Percentiles rank a stretch among this genome's conserved stretches.
These are phyloP conservation scores for Phragmatobia fuliginosa DNA, from an alignment of 2,888 invertebrate genomes.

Conservation along the genomic window DNA sequence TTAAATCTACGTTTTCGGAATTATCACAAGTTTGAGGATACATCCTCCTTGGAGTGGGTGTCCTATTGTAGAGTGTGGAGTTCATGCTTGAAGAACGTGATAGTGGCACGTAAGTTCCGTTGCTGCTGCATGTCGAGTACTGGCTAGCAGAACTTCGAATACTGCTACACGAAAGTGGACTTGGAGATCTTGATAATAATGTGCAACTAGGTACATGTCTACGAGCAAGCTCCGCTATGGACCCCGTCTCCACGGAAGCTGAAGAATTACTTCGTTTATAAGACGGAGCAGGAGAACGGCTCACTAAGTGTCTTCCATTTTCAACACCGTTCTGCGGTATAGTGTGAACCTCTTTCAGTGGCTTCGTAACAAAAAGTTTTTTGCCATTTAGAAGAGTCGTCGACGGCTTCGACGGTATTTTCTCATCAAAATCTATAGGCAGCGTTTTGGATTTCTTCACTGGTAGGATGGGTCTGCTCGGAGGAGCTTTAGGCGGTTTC, in stretches of 20 bases:
- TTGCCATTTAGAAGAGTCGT: constrained; percentile 71
- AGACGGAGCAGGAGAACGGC: constrained; percentile 75
- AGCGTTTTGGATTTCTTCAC: constrained; percentile 81
- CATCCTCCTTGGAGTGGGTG: constrained; percentile 88
- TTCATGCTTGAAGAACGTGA: constrained; percentile 79
- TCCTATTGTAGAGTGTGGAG: constrained; percentile 74
- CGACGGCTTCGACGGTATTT: constrained; percentile 68
- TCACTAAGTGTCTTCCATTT: constrained; percentile 66
- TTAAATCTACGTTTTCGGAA: constrained; percentile 81
- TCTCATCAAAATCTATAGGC: constrained; percentile 79
- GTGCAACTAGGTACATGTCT: constrained; percentile 73
- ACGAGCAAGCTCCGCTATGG: constrained; percentile 81
- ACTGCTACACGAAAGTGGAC: constrained; percentile 84
- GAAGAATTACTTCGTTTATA: constrained; percentile 76
- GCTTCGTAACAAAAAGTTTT: constrained; percentile 77
- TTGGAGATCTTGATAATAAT: constrained; percentile 85
- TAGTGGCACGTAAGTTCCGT: constrained; percentile 76
- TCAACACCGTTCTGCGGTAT: constrained; percentile 64
- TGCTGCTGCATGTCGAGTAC: constrained; percentile 82
- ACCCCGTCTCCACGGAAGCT: constrained; percentile 80
- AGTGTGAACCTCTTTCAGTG: constrained; percentile 79
- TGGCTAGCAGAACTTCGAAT: constrained; percentile 79
- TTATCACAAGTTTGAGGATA: constrained; percentile 88
- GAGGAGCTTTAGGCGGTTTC: constrained; percentile 79
- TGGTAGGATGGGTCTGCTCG: constrained; percentile 73